Conservation (phyloP, 2,888 invertebrate species). For the Drosophila kuntzei region DNA sequence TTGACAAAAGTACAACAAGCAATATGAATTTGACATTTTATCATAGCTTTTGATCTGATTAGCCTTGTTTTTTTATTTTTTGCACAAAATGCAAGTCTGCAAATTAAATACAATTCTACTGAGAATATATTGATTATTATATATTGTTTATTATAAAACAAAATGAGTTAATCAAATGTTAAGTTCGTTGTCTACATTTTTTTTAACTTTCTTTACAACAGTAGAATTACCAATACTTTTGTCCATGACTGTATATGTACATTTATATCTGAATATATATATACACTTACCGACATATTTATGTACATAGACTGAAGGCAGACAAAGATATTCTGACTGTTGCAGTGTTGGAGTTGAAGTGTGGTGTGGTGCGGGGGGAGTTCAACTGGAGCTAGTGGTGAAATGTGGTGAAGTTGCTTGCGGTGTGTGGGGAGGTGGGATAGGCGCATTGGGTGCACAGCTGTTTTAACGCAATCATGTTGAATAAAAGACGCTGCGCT, state of each 20-base stretch:
- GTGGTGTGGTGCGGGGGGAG: not conserved
- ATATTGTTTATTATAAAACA: too few relatives aligned
- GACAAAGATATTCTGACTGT: constrained; percentile 48
- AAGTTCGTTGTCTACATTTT: too few relatives aligned
- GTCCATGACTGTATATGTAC: not conserved
- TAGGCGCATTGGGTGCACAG: constrained; percentile 45
- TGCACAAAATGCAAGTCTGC: too few relatives aligned
- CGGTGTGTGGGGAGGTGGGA: not conserved
- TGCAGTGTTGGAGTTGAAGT: constrained; percentile 12
- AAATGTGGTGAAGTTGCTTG: constrained; percentile 34
- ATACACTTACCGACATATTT: not conserved
- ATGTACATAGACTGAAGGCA: constrained; percentile 33
- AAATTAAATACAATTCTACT: too few relatives aligned
- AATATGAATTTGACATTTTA: too few relatives aligned
- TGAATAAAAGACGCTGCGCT: constrained; percentile 29
- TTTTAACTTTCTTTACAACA: not conserved
- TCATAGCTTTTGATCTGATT: too few relatives aligned
- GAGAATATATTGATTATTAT: too few relatives aligned
- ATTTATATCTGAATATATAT: not conserved
- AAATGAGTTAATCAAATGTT: too few relatives aligned
- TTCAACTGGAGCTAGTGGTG: constrained; percentile 28
- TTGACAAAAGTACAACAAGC: too few relatives aligned
- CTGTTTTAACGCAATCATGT: constrained; percentile 50
- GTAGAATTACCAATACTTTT: not conserved
- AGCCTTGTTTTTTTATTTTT: too few relatives aligned